These are phyloP conservation scores for Leiothrix lutea DNA, from an alignment of 2,113 vertebrate genomes.

Conservation along the genomic window DNA sequence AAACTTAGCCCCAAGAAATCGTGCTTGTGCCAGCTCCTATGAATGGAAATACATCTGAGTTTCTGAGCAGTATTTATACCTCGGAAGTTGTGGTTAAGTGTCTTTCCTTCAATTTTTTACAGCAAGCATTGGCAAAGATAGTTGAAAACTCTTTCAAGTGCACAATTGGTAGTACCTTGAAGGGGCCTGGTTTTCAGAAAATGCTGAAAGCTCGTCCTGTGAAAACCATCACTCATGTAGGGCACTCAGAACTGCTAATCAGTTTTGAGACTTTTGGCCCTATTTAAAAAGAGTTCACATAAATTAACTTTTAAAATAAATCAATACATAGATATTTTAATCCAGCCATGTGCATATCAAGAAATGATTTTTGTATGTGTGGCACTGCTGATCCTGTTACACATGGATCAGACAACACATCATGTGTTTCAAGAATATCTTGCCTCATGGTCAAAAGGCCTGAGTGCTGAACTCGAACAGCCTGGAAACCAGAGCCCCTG, in stretches of 20 bases:
- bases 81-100: not conserved
- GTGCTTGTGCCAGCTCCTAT: not conserved
- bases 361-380: not conserved
- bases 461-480: not conserved
- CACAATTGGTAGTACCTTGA: not conserved
- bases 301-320: not conserved
- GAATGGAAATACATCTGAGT: not conserved
- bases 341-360: not conserved
- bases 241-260: not conserved
- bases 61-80: not conserved
- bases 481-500: slow-evolving; percentile 50
- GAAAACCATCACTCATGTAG: not conserved
- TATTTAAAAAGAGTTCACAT: not conserved
- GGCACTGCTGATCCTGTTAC: not conserved
- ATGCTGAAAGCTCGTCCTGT: not conserved
- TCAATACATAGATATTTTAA: not conserved
- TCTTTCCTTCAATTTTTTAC: not conserved
- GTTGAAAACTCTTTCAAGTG: not conserved
- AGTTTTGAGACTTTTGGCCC: not conserved
- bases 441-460: not conserved
- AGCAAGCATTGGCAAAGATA: not conserved
- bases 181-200: not conserved
- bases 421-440: not conserved
- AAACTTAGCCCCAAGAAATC: not conserved
- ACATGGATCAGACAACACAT: not conserved